These are phyloP conservation scores for Columba guinea DNA, from an alignment of 2,797 vertebrate species.

Conservation along the genomic window DNA sequence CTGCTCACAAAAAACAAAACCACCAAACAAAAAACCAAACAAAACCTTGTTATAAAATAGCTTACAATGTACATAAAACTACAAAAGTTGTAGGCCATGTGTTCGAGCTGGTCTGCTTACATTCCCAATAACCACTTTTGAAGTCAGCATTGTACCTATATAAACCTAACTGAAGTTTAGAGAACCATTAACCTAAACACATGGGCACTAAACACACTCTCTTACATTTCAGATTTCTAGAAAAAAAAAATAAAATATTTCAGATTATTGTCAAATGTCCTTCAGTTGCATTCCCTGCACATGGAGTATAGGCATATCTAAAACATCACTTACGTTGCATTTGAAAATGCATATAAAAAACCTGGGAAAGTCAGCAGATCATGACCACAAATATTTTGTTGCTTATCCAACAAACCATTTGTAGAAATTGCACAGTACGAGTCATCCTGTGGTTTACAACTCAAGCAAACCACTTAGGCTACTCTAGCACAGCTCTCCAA, in stretches of 20 bases:
- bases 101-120: not conserved
- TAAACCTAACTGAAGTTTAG: not conserved
- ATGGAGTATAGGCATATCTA: not conserved
- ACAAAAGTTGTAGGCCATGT: not conserved
- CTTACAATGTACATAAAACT: not conserved
- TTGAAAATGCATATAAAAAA: not conserved
- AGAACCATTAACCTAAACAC: not conserved
- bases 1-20: not conserved
- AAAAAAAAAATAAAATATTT: not conserved
- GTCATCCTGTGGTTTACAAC: constrained; percentile 8
- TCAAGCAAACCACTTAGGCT: not conserved
- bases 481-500: not conserved
- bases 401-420: constrained; percentile 6
- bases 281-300: not conserved
- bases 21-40: not conserved
- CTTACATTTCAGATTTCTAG: not conserved
- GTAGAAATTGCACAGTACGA: not conserved
- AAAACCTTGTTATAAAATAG: not conserved
- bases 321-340: not conserved
- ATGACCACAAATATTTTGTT: not conserved
- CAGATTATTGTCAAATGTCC: not conserved
- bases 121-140: not conserved
- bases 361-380: constrained; percentile 1
- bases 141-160: not conserved
- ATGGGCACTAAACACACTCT: not conserved